Evolutionary conservation across 1,140 invertebrate genomes (phyloP).

Genomic region (Eciton burchellii): DNA sequence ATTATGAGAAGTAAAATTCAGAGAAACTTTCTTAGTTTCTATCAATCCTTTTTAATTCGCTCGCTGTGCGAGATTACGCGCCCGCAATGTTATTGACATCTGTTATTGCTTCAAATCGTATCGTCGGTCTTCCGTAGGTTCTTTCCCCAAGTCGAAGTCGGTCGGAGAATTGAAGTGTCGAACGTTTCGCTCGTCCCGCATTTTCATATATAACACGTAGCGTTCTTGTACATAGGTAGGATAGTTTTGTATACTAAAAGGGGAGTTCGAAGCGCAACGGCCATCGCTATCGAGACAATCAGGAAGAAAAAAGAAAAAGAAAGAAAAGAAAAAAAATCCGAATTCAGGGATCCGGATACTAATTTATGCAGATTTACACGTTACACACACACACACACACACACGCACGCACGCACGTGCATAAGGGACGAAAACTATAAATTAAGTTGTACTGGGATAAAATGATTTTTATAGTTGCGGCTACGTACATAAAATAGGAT

Average conservation of each 20-base stretch:
- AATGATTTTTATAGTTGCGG: constrained; percentile 68
- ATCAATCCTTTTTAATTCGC: too few relatives aligned
- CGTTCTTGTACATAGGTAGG: constrained; percentile 80
- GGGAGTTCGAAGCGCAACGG: constrained; percentile 43
- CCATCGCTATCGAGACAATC: constrained; percentile 28
- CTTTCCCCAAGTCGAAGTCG: background rate
- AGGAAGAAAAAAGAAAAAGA: constrained; percentile 12
- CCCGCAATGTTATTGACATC: too few relatives aligned
- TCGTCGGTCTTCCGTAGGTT: constrained; percentile 11
- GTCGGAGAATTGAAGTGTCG: constrained; percentile 9
- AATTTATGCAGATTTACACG: constrained; percentile 71
- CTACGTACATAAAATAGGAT: constrained; percentile 52
- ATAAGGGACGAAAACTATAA: constrained; percentile 56
- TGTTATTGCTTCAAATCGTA: constrained; percentile 5
- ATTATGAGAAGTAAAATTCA: too few relatives aligned
- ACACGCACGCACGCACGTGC: too few relatives aligned
- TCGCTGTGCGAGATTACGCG: too few relatives aligned
- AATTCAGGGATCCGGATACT: constrained; percentile 59
- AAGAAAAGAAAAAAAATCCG: constrained; percentile 6
- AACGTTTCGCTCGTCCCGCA: constrained; percentile 66
- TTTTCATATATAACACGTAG: constrained; percentile 61
- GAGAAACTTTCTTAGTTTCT: too few relatives aligned
- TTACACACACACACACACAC: too few relatives aligned
- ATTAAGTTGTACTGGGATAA: constrained; percentile 17
- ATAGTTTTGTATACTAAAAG: constrained; percentile 79